Conservation (phyloP, 1,140 invertebrate species). For the Bombus soroeensis region DNA sequence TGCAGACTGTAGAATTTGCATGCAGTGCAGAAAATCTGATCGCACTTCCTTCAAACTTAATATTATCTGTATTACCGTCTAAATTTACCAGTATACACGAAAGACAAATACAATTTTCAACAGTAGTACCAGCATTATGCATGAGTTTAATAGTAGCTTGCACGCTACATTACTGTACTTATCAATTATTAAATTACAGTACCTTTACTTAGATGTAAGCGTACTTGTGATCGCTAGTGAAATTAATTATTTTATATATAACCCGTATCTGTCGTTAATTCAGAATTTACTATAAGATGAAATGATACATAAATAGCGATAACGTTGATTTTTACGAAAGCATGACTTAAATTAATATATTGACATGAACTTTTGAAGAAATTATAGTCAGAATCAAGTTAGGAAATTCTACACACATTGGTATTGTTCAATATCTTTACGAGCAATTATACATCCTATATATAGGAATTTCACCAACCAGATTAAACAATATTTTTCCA, state of each 20-base stretch:
- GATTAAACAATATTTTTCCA: no score
- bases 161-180: neutral
- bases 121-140: neutral
- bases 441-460: no score
- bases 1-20: neutral
- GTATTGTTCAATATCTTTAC: no score
- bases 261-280: neutral
- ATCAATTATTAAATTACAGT: conserved; percentile 9
- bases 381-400: no score
- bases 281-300: neutral
- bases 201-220: neutral
- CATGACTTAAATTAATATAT: neutral
- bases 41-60: neutral
- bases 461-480: no score
- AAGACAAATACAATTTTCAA: conserved; percentile 8
- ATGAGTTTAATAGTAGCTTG: neutral
- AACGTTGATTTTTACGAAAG: neutral
- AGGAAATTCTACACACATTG: no score
- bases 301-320: neutral
- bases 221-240: neutral
- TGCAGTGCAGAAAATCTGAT: neutral
- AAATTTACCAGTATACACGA: neutral
- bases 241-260: conserved; percentile 1
- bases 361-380: neutral
- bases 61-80: conserved; percentile 8